These are phyloP conservation scores for Carcinoscorpius rotundicauda DNA, from an alignment of 1,140 invertebrate species.

Conservation along the genomic window DNA sequence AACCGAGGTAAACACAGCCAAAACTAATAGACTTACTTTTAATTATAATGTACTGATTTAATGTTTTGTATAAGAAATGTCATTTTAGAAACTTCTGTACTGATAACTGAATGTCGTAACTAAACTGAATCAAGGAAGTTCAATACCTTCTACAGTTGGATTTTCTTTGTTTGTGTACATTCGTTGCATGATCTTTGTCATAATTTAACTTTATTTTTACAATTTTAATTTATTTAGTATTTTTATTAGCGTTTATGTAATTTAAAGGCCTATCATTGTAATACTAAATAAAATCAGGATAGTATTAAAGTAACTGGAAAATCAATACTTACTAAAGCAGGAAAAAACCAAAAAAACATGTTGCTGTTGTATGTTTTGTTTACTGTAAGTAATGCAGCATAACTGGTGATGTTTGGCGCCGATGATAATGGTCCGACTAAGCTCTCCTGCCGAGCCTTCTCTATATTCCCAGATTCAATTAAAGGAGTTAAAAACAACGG, in stretches of 20 bases:
- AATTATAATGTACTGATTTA: no score
- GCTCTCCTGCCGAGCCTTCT: conserved; percentile 9
- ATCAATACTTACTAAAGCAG: conserved; percentile 17
- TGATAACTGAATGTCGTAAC: no score
- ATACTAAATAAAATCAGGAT: neutral
- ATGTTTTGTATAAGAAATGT: no score
- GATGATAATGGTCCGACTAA: conserved; percentile 1
- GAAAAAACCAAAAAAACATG: conserved; percentile 26
- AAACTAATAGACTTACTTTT: no score
- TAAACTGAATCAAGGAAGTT: neutral
- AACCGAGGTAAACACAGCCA: no score
- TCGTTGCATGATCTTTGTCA: no score
- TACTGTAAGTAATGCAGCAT: conserved; percentile 24
- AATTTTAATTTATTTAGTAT: neutral
- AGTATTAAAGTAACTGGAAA: conserved; percentile 1
- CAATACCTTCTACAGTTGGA: neutral
- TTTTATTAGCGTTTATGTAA: neutral
- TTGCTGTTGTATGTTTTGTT: conserved; percentile 20
- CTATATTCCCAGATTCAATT: conserved; percentile 18
- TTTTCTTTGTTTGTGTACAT: neutral
- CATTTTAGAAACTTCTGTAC: no score
- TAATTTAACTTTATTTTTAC: neutral
- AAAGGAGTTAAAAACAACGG: conserved; percentile 18
- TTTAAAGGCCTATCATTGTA: neutral
- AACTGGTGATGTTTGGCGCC: conserved; percentile 11